Conservation (phyloP, 2,888 invertebrate species). For the Cremastinae sp. region DNA sequence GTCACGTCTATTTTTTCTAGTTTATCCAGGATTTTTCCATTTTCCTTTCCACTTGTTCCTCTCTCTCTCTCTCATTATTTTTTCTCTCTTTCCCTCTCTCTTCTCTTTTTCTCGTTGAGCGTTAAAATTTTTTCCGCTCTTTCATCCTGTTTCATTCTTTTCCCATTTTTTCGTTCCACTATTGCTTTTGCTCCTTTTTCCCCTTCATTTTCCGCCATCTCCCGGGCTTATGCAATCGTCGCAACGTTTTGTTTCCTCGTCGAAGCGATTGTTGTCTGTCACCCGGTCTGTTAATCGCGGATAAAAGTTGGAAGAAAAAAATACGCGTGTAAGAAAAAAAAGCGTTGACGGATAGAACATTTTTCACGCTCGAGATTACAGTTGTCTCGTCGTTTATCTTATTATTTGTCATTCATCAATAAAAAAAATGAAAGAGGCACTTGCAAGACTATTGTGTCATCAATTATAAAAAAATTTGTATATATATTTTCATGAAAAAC, state of each 20-base stretch:
- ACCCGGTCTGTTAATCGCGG: not conserved
- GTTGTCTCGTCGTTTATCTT: no score
- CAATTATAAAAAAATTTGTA: no score
- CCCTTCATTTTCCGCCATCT: not conserved
- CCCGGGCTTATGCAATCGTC: conserved; percentile 31
- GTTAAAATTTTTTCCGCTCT: conserved; percentile 19
- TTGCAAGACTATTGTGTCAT: no score
- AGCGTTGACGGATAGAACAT: not conserved
- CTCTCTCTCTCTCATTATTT: no score
- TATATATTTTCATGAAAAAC: no score
- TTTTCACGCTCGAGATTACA: not conserved
- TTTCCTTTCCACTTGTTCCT: not conserved
- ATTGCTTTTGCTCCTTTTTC: not conserved
- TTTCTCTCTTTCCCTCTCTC: no score
- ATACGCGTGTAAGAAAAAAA: not conserved
- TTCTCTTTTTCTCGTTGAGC: no score
- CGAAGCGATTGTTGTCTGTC: conserved; percentile 14
- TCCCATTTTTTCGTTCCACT: conserved; percentile 9
- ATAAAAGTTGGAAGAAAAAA: not conserved
- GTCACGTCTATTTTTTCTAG: conserved; percentile 12
- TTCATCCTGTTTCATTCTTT: conserved; percentile 7
- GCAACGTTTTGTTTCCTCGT: conserved; percentile 20
- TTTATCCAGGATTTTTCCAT: conserved; percentile 12
- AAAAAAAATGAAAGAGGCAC: no score
- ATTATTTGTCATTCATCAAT: no score